A percentile compares a stretch with the other conserved stretches of the same genome.
phyloP scores from a whole-genome alignment of 2,888 invertebrate genomes.

The Limnephilus lunatus region DNA sequence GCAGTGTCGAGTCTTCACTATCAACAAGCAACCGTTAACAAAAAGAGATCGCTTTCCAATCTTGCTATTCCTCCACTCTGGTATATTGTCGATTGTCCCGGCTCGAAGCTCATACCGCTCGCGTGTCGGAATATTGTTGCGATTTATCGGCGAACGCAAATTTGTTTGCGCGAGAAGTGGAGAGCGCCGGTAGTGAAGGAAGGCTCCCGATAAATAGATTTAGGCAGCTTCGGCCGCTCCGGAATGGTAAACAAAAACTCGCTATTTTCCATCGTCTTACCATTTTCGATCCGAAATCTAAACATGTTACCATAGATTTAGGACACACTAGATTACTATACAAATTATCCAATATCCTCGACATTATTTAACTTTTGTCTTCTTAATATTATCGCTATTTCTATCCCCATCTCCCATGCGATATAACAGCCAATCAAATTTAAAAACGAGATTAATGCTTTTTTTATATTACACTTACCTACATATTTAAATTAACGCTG shows the following conservation, averaged over 20 bases:
- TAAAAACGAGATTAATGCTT: too few species aligned
- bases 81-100: conserved; percentile 46
- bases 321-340: not conserved
- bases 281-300: conserved; percentile 39
- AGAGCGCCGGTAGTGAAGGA: not conserved
- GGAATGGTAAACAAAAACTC: conserved; percentile 45
- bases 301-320: conserved; percentile 8
- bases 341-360: not conserved
- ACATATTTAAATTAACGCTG: too few species aligned
- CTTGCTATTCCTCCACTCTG: conserved; percentile 29
- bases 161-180: conserved; percentile 52
- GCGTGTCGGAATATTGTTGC: conserved; percentile 24
- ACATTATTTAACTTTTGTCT: not conserved
- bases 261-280: conserved; percentile 36
- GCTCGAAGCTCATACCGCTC: not conserved
- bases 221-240: conserved; percentile 30
- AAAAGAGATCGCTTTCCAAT: conserved; percentile 27
- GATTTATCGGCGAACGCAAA: conserved; percentile 51
- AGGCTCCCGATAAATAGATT: conserved; percentile 53
- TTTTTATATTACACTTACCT: too few species aligned
- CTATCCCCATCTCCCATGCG: too few species aligned
- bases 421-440: too few species aligned
- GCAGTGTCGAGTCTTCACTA: not conserved
- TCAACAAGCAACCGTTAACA: conserved; percentile 14
- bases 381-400: not conserved